Conservation (phyloP, 2,797 vertebrate genomes). For the Galaxias olidus region DNA sequence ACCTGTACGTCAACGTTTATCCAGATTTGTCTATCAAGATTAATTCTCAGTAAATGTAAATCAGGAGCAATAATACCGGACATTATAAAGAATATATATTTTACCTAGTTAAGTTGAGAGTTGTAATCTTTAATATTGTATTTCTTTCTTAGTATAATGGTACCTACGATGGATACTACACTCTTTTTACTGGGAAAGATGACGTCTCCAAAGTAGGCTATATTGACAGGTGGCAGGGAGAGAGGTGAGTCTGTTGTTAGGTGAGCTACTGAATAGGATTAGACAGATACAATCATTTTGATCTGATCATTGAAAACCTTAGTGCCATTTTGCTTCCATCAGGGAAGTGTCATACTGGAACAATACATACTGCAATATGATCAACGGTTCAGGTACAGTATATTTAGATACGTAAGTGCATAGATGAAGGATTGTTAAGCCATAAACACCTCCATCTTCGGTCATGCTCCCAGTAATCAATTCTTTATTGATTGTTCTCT, state of each 20-base stretch:
- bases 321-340: conserved; percentile 17
- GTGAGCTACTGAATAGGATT: background rate
- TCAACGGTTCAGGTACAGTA: conserved; percentile 91
- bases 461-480: background rate
- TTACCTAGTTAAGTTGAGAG: too few relatives aligned
- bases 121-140: background rate
- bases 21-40: too few relatives aligned
- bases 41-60: too few relatives aligned
- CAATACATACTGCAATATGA: conserved; percentile 81
- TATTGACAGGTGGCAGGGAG: conserved; percentile 81
- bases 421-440: background rate
- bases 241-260: conserved; percentile 69
- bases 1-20: conserved; percentile 76
- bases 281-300: background rate
- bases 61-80: too few relatives aligned
- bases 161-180: conserved; percentile 84
- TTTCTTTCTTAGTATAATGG: conserved; percentile 81
- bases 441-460: background rate
- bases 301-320: too few relatives aligned
- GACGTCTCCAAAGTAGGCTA: conserved; percentile 79
- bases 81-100: too few relatives aligned
- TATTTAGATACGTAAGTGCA: too few relatives aligned
- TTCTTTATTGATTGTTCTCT: background rate
- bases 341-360: conserved; percentile 79
- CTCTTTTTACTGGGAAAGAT: conserved; percentile 81